Percentiles rank a stretch among this genome's conserved stretches.
Conservation (phyloP, 1,140 invertebrate species). For the Manduca sexta region DNA sequence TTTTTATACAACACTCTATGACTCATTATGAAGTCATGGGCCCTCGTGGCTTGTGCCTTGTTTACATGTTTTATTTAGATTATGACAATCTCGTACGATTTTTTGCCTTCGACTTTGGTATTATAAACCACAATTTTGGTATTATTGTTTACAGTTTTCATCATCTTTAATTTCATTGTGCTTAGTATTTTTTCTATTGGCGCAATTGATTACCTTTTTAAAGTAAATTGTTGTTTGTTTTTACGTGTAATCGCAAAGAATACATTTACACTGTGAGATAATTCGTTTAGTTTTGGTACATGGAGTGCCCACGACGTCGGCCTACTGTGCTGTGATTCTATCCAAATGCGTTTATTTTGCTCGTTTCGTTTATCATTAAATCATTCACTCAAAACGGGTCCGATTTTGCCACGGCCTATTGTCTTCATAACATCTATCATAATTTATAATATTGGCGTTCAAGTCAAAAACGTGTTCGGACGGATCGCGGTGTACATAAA, state of each 20-base stretch:
- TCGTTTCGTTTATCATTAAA: constrained; percentile 3
- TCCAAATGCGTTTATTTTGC: background rate
- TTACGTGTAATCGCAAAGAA: too few relatives aligned
- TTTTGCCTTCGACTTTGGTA: too few relatives aligned
- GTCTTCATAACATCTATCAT: constrained; percentile 4
- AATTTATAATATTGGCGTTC: constrained; percentile 2
- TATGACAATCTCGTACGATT: constrained; percentile 3
- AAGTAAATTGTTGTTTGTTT: too few relatives aligned
- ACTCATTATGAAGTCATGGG: constrained; percentile 38
- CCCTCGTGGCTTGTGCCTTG: constrained; percentile 1
- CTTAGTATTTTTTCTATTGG: too few relatives aligned
- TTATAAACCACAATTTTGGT: too few relatives aligned
- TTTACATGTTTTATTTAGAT: constrained; percentile 10
- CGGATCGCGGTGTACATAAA: background rate
- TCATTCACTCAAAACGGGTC: constrained; percentile 1
- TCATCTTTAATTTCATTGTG: too few relatives aligned
- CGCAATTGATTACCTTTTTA: too few relatives aligned
- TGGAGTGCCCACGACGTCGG: background rate
- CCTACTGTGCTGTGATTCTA: background rate
- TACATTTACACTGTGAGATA: too few relatives aligned
- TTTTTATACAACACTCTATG: constrained; percentile 28
- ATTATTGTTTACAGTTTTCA: too few relatives aligned
- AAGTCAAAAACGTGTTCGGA: background rate
- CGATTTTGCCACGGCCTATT: background rate
- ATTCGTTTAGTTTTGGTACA: too few relatives aligned